Conservation (phyloP, 1,140 invertebrate genomes). For the Meloidogyne hapla region DNA sequence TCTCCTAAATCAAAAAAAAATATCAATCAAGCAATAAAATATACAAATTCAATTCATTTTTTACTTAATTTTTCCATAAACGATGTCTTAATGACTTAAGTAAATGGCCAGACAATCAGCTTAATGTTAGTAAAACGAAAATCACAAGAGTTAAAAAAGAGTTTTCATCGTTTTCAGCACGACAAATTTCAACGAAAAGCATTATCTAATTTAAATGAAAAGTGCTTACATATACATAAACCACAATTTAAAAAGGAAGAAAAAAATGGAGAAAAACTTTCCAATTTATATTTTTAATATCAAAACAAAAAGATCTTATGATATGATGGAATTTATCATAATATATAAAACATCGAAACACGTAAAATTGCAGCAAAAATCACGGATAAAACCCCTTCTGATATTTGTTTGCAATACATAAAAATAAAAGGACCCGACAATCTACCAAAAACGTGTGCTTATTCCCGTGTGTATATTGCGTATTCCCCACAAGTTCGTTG, state of each 20-base stretch:
- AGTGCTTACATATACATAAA: not conserved
- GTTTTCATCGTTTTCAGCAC: not conserved
- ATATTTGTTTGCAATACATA: not conserved
- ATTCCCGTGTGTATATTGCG: not conserved
- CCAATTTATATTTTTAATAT: not conserved
- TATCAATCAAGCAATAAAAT: too few relatives aligned
- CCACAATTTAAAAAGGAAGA: too few relatives aligned
- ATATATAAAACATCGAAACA: not conserved
- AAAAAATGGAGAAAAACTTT: not conserved
- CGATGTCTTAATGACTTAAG: not conserved
- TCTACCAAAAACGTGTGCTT: not conserved
- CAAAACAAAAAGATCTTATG: not conserved
- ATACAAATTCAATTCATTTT: too few relatives aligned
- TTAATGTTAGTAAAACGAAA: not conserved
- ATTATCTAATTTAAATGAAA: not conserved
- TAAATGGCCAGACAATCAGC: conserved; percentile 3
- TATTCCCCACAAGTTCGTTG: not conserved
- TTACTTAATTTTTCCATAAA: too few relatives aligned
- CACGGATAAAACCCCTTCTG: not conserved
- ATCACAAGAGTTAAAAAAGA: not conserved
- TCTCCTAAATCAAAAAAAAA: too few relatives aligned
- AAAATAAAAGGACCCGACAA: not conserved
- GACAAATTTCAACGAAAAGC: not conserved
- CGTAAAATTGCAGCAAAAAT: not conserved
- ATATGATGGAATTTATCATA: not conserved